phyloP scores from a whole-genome alignment of 2,797 vertebrate species.

The Rhinichthys osculus region DNA sequence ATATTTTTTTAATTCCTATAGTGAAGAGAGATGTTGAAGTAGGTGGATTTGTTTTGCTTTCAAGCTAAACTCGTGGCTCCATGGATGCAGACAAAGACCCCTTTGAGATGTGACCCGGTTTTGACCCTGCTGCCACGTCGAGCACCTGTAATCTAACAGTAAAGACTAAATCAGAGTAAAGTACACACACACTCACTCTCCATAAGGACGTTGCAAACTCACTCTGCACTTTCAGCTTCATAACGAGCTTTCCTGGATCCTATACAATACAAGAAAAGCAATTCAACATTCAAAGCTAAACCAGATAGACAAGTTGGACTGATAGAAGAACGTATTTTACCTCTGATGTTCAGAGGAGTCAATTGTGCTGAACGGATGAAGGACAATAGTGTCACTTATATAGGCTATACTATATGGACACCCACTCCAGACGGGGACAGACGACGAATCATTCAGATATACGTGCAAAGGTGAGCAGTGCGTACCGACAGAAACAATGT shows the following conservation, averaged over 20 bases:
- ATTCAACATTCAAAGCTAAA: neutral
- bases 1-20: too few relatives aligned
- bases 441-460: conserved; percentile 23
- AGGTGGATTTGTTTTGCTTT: neutral
- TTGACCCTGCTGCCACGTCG: conserved; percentile 54
- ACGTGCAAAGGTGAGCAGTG: conserved; percentile 5
- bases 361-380: too few relatives aligned
- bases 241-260: neutral
- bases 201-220: neutral
- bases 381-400: neutral
- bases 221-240: neutral
- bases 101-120: conserved; percentile 37
- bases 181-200: neutral
- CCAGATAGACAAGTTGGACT: conserved; percentile 10
- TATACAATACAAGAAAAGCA: neutral
- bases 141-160: conserved; percentile 29
- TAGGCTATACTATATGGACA: conserved; percentile 62
- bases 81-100: neutral
- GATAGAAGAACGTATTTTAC: neutral
- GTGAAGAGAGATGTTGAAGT: neutral
- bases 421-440: conserved; percentile 26
- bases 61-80: neutral
- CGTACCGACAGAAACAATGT: conserved; percentile 39
- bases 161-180: neutral
- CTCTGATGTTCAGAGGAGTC: neutral